phyloP scores from a whole-genome alignment of 2,113 vertebrate genomes.

The Orcinus orca region DNA sequence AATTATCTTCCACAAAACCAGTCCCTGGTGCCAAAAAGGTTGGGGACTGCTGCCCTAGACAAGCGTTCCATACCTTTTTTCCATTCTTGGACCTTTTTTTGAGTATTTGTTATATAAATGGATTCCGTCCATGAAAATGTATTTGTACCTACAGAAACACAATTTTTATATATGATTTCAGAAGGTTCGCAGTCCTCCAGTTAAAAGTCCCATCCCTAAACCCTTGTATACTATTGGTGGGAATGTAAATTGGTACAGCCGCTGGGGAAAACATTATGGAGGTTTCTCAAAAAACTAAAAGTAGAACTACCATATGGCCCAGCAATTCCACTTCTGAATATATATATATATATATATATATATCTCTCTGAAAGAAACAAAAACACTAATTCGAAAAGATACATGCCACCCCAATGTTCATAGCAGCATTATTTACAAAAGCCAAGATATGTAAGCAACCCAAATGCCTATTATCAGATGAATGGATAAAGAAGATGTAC shows the following conservation, averaged over 20 bases:
- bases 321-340: background rate
- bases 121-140: background rate
- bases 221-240: background rate
- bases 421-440: background rate
- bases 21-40: no score
- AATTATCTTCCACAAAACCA: no score
- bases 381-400: background rate
- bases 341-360: no score
- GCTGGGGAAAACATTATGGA: background rate
- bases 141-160: background rate
- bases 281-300: background rate
- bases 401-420: background rate
- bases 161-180: conserved; percentile 5
- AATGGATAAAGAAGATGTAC: background rate
- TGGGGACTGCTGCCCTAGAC: background rate
- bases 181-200: background rate
- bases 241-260: background rate
- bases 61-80: background rate
- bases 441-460: background rate
- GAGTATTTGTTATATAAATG: background rate
- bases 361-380: background rate
- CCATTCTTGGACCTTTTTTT: background rate
- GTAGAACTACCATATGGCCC: background rate
- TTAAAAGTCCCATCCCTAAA: background rate
- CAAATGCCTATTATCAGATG: background rate